phyloP scores from a whole-genome alignment of 2,113 vertebrate species.

The Leptocoma aspasia region DNA sequence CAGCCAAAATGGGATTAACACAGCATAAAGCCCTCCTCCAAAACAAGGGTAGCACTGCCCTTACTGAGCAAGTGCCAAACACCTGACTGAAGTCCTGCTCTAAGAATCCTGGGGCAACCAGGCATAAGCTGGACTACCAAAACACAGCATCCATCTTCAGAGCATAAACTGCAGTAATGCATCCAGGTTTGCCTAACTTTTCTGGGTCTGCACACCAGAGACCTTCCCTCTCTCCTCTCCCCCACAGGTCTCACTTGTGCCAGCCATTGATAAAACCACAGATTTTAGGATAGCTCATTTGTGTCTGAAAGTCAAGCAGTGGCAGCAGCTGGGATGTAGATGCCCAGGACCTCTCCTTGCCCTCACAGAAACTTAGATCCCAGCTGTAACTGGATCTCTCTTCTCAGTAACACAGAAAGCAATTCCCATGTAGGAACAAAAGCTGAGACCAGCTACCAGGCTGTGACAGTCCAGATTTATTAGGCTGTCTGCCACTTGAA shows the following conservation, averaged over 20 bases:
- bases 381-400: conserved; percentile 17
- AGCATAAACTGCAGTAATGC: neutral
- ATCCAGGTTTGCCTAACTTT: neutral
- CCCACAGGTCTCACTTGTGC: neutral
- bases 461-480: conserved; percentile 24
- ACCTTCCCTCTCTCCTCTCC: neutral
- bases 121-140: neutral
- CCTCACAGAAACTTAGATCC: neutral
- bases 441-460: neutral
- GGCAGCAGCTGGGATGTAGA: neutral
- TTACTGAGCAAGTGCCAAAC: neutral
- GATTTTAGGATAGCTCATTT: neutral
- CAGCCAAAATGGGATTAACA: neutral
- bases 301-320: neutral
- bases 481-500: neutral
- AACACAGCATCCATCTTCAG: neutral
- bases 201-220: accelerated
- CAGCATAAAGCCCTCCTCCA: neutral
- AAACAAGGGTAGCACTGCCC: neutral
- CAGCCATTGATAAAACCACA: neutral
- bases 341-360: neutral
- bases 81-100: neutral
- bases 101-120: neutral
- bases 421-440: neutral
- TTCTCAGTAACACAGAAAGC: conserved; percentile 14